Base-by-base conservation (phyloP, 2,797 vertebrate genomes). In the Phoeniculus purpureus region DNA sequence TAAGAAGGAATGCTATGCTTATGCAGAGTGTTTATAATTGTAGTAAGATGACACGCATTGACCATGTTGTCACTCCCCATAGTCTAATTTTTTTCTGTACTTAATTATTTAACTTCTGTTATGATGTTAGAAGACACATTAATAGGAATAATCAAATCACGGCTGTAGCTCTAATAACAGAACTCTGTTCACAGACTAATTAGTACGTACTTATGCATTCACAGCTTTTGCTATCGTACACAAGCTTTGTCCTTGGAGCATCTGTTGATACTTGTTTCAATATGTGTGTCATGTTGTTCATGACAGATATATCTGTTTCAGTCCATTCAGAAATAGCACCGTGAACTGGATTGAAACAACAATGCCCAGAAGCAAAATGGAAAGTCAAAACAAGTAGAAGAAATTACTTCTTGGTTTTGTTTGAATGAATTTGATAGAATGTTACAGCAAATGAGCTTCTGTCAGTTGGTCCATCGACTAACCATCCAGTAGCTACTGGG, bases 211-310 rank as follows among this genome's bases (percentile, higher is more conserved):
- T 75, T 75, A 21, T 31, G 52, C 50, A 7, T 82, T 94, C 51
- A 56, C 84, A 86, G 32, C 11, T 82, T 70, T n/a, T 40, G 15
- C 27, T 56, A 9, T 31, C 74, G 59, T 54, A 14, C n/a, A 1
- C 0, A 64, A 66, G 17, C 54, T 66, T 76, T 90, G 85, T 86
- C 89, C 74, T 79, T 81, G 82, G 85, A 93, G 83, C 86, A 81
- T 90, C 82, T 89, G 77, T 47, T 88, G 50, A 15, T 93, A 26
- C 61, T 92, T 94, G 47, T 95, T 93, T 85, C 79, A 72, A 7
- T 86, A 88, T 54, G 89, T 1, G 3, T 80, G 66, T 67, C 75
- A 20, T 65, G 29, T 26, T 67, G 81, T 43, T 61, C 9, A 2
- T 68, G 77, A 85, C 81, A 87, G 32, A 43, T 59, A 10, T 14